Base-by-base conservation (phyloP, 2,113 vertebrate species). In the Nycticorax nycticorax region DNA sequence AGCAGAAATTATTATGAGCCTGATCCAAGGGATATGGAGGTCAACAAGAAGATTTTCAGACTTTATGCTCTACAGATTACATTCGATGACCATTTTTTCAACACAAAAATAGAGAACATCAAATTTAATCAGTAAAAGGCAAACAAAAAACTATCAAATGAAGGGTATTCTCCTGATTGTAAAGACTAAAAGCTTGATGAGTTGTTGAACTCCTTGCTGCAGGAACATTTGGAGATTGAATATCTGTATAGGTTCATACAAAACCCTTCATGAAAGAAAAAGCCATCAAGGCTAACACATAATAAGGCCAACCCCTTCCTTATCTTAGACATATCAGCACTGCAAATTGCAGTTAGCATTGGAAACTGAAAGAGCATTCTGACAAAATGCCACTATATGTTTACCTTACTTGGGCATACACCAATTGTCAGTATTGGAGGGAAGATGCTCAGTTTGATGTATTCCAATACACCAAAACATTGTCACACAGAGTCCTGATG, bases 161-260 rank as follows among this genome's bases (percentile, higher is more conserved):
- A 72, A 90, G 52, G 37, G 4, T 85, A 22, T 79, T 91, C 12
- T 72, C 77, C 62, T 90, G 62, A 79, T 32, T 88, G 53, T 73
- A 88, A 83, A 88, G 56, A 76, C 57, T 72, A 88, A 79, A 92
- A 91, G 3, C 37, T 69, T 85, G 74, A 75, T 67, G 66, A 90
- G 26, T 57, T 95, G 85, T 88, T 96, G 93, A 96, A 88, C 74
- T 92, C 47, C 24, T 33, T 88, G 24, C 19, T 96, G 28, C 56
- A 82, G 26, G 67, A 85, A 82, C 10, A 85, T 84, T 43, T 82
- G 45, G 62, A 95, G 52, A 78, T 88, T 82, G 93, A 88, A 50
- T 85, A 85, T 90, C 37, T 85, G 30, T 56, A 85, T 28, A 88
- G 33, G 28, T 90, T 90, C 75, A 72, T 85, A 92, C 83, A 92